A percentile compares a stretch with the other conserved stretches of the same genome.
Evolutionary conservation across 2,113 vertebrate genomes (phyloP).

Genomic region (Lepus americanus): DNA sequence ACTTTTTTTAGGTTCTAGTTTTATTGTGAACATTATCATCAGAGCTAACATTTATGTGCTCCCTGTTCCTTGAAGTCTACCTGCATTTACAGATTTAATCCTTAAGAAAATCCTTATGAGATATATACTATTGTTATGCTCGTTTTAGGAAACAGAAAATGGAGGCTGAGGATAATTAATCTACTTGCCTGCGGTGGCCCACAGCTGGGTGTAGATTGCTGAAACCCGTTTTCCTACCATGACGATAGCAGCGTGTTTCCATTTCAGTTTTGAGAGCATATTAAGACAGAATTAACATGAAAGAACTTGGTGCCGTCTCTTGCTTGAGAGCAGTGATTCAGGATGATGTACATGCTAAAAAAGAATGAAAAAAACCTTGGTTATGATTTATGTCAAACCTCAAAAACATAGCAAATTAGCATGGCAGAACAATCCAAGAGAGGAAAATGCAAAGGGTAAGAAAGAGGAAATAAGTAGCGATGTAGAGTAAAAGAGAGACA

Average conservation of each 20-base stretch:
- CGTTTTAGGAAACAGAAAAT: not conserved
- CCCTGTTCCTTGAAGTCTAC: not conserved
- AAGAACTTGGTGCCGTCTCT: not conserved
- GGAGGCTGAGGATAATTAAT: not conserved
- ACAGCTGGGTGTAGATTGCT: not conserved
- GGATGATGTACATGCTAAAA: not conserved
- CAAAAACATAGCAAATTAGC: not conserved
- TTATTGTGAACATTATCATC: not conserved
- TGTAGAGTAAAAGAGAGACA: not conserved
- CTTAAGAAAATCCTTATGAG: not conserved
- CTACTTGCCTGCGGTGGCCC: not conserved
- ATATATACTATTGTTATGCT: not conserved
- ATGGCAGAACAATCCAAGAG: not conserved
- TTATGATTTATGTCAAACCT: not conserved
- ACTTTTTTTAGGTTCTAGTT: not conserved
- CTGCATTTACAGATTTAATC: not conserved
- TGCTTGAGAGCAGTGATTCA: conserved; percentile 7
- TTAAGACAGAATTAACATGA: not conserved
- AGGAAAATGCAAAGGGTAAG: not conserved
- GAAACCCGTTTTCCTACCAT: not conserved
- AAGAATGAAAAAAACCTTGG: not conserved
- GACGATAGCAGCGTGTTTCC: not conserved
- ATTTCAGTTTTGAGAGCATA: not conserved
- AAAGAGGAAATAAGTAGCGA: not conserved
- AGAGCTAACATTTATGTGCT: not conserved